Evolutionary conservation across 2,113 vertebrate genomes (phyloP), one percentile per base, ranked within the genome.

Genomic region (Clarias macrocephalus): DNA sequence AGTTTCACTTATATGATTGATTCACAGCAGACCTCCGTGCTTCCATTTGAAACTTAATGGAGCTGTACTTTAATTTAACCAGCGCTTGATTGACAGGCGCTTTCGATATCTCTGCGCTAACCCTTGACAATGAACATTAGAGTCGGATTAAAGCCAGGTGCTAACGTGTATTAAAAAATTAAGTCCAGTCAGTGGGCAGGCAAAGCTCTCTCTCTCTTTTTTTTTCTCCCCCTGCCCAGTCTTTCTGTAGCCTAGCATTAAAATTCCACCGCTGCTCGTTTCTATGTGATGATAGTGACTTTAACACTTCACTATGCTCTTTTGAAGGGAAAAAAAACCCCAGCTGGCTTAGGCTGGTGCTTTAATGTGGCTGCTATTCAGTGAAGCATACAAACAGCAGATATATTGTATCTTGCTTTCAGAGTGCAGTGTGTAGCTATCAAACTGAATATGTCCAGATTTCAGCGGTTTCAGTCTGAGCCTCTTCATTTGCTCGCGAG

Each of bases 61-160:
- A 95, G 94, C 94, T 95, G 90, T 93, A 94, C 88, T 94, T 93
- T 95, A 95, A 95, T 95, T 96, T 94, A 94, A 94, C 95, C 91
- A 92, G 93, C 89, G 65, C 88, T 88, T 93, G 94, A 96, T 94
- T 95, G 95, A 95, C 93, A 95, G 94, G 86, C 92, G 94, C 93
- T 96, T 94, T 94, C 95, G 93, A 92, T 94, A 94, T 94, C 95
- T 93, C 94, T 90, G 94, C 93, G 92, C 94, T 95, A 95, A 96
- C 94, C 94, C 95, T 93, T 96, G 92, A 96, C 91, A 90, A 95
- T 88, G 94, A 96, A 94, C 94, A 94, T 95, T 94, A 94, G 94
- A 94, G 93, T 92, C 87, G 93, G 94, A 95, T 95, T 95, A 95
- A 94, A 93, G 92, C 92, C 89, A 94, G 94, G 94, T 94, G 94